Base-by-base conservation (phyloP, 2,113 vertebrate genomes). In the Ovibos moschatus region DNA sequence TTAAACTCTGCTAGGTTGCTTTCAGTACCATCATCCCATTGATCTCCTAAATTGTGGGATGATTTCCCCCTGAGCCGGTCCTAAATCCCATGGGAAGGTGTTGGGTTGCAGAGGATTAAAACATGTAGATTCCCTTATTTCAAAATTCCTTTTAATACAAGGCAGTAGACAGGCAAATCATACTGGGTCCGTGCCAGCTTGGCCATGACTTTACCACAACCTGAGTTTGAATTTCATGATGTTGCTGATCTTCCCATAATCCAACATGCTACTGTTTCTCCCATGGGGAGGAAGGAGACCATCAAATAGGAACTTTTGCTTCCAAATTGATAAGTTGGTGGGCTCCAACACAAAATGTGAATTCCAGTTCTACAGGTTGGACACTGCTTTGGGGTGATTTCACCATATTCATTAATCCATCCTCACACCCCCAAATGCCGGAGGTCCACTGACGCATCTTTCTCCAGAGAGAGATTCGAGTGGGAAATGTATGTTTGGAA, bases 341-440 rank as follows among this genome's bases (percentile, higher is more conserved):
- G 57, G 76, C 58, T 57, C 33, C 55, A 36, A 30, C 36, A 57
- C 87, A 36, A 62, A 97, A 45, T 97, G 78, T 74, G 67, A 88
- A 86, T 62, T 89, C 85, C 79, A 82, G 58, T 86, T 97, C 96
- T 91, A 88, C 98, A 97, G 98, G 95, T 97, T 95, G 97, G 96
- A 97, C 96, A 88, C 96, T 96, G 96, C 96, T 83, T 45, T 94
- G 94, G 96, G 96, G 90, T 95, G 82, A 93, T 78, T 96, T 96
- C 94, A 94, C 91, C 96, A 94, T 96, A 78, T 87, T 94, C 98
- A 97, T 98, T 83, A 95, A 93, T 91, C 96, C 96, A 95, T 95
- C 97, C 62, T 97, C 95, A 97, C 81, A 25, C 92, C 91, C 97
- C 53, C 94, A 97, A 96, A 92, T 87, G 88, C 92, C 91, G 43